Conservation (phyloP, 2,113 vertebrate genomes). For the Cyanoliseus patagonus region DNA sequence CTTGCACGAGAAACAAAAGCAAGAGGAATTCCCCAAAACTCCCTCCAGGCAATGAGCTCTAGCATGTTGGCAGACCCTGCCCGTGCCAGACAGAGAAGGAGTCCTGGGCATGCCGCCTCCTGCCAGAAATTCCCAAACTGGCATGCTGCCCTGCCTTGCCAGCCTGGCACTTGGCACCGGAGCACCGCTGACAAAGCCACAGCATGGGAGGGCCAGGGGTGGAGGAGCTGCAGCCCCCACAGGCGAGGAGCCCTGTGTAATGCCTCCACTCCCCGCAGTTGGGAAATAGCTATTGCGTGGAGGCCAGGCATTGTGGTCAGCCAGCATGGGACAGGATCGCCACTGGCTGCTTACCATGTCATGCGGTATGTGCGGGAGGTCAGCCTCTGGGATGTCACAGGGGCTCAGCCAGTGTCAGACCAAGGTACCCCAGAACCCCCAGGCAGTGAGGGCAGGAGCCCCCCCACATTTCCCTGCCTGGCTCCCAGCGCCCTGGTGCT, state of each 20-base stretch:
- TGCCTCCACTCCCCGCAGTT: neutral
- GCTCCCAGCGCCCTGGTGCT: neutral
- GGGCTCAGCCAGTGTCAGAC: accelerated
- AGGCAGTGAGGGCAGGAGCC: neutral
- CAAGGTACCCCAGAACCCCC: accelerated
- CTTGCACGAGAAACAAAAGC: neutral
- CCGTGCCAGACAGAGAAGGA: neutral
- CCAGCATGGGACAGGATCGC: neutral
- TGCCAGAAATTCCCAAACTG: neutral
- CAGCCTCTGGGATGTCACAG: neutral
- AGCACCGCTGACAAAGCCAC: neutral
- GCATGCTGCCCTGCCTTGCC: neutral
- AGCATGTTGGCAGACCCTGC: neutral
- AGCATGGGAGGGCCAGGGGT: neutral
- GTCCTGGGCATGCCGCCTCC: neutral
- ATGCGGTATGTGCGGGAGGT: neutral
- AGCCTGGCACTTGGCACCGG: neutral
- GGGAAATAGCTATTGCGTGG: neutral
- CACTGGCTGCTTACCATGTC: accelerated
- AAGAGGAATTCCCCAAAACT: slow-evolving; percentile 28
- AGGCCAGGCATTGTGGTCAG: neutral
- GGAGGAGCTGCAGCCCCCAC: neutral
- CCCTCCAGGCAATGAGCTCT: neutral
- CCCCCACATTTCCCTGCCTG: neutral
- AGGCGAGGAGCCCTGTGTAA: neutral